These are phyloP conservation scores for Falco cherrug DNA, from an alignment of 2,797 vertebrate species.

Conservation along the genomic window DNA sequence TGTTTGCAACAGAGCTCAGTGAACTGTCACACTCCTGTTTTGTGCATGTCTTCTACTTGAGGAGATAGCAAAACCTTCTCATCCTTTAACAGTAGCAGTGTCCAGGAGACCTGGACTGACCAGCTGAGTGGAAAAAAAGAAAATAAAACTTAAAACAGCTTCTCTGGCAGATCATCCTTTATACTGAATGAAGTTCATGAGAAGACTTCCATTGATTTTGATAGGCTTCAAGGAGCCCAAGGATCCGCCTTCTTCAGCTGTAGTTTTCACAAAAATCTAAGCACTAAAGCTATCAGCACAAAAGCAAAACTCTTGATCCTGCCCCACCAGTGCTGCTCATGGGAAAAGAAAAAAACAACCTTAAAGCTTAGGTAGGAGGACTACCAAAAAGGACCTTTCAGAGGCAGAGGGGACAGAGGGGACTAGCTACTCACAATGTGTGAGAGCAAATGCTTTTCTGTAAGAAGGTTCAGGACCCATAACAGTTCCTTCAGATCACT, in stretches of 20 bases:
- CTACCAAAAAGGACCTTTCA: background rate
- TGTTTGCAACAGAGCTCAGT: background rate
- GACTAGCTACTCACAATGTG: background rate
- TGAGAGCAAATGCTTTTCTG: background rate
- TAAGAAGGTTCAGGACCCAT: background rate
- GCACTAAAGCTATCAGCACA: background rate
- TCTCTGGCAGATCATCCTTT: background rate
- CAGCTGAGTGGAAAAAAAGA: background rate
- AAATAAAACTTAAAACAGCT: background rate
- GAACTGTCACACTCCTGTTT: background rate
- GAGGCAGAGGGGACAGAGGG: background rate
- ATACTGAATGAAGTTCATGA: accelerated
- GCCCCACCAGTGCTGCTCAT: background rate
- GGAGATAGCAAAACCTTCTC: background rate
- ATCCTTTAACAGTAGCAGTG: background rate
- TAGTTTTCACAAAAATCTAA: background rate
- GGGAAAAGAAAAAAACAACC: background rate
- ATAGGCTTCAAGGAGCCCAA: background rate
- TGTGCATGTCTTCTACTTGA: background rate
- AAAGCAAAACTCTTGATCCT: background rate
- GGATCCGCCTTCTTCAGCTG: background rate
- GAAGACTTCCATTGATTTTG: background rate
- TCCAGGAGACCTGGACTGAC: background rate
- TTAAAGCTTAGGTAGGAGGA: accelerated
- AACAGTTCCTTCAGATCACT: background rate